Base-by-base conservation (phyloP, 1,140 invertebrate species). In the Hypothenemus hampei region DNA sequence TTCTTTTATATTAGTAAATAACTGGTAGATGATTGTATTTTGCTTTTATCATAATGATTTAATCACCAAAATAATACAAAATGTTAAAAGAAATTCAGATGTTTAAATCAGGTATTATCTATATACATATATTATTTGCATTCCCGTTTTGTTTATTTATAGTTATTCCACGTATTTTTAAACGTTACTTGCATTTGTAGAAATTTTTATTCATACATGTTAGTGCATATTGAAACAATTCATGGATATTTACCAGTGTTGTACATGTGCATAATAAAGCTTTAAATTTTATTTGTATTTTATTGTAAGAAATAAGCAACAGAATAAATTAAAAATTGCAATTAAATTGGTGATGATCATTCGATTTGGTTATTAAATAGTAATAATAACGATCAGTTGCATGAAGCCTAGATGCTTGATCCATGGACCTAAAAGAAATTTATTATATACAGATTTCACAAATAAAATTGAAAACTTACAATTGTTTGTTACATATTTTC, bases 301-400 rank as follows among this genome's bases (percentile, higher is more conserved):
- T 4, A 7, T 51, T 15, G 29, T 47, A 10, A 41, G n/a, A 13
- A 7, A 1, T 10, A 1, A 35, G 18, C 3, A 52, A 8, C 10
- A 16, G 13, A 10, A n/a, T 50, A 20, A 45, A 29, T 56, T 19
- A 43, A 11, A 8, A 21, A 29, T 24, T 20, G 18, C n/a, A 53
- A 36, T 59, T 50, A 56, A 61, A 61, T 39, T n/a, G 29, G 50
- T 59, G 46, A 35, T 39, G 59, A 19, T 43, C 56, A 24, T 52
- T 49, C 10, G 26, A 21, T 46, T 62, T 60, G 3, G 39, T 64
- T 35, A 66, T 62, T 18, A 60, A 26, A 48, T 66, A 61, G 23
- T 59, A 61, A 54, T 66, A 66, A 47, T 22, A 64, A 10, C 40
- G 5, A 43, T 43, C 40, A 21, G 40, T 43, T 1, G 40, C 6